These are phyloP conservation scores for Galerucella nymphaeae DNA, from an alignment of 2,888 invertebrate species.

Conservation along the genomic window DNA sequence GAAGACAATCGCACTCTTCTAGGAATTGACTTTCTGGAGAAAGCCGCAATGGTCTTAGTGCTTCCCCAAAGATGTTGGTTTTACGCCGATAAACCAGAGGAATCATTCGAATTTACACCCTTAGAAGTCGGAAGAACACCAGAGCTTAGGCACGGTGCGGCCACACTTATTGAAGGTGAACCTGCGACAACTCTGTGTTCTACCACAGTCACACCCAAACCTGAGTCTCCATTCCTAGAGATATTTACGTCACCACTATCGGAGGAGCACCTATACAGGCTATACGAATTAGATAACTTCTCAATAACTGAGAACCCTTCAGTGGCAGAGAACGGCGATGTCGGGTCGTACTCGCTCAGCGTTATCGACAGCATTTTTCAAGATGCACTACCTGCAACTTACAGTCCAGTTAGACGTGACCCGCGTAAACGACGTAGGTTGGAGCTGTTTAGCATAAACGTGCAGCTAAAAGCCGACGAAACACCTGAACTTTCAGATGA, in stretches of 20 bases:
- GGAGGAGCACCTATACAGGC: background rate
- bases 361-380: too few species aligned
- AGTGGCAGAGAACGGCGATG: too few species aligned
- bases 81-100: slow-evolving; percentile 25
- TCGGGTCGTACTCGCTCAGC: too few species aligned
- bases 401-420: too few species aligned
- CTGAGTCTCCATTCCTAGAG: slow-evolving; percentile 28
- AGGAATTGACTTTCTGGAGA: slow-evolving; percentile 24
- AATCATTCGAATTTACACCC: slow-evolving; percentile 16
- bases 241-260: slow-evolving; percentile 25
- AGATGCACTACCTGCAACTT: too few species aligned
- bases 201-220: background rate
- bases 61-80: slow-evolving; percentile 32
- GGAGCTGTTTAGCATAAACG: too few species aligned
- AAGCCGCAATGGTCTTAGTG: slow-evolving; percentile 23
- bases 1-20: slow-evolving; percentile 35
- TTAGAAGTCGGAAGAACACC: background rate
- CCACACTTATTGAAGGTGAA: too few species aligned
- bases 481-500: slow-evolving; percentile 20
- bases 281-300: too few species aligned
- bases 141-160: too few species aligned
- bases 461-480: too few species aligned
- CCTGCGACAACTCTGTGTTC: background rate
- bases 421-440: too few species aligned
- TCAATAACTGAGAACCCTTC: too few species aligned